These are phyloP conservation scores for Caenorhabditis latens DNA, from an alignment of 1,140 invertebrate genomes.

Conservation along the genomic window DNA sequence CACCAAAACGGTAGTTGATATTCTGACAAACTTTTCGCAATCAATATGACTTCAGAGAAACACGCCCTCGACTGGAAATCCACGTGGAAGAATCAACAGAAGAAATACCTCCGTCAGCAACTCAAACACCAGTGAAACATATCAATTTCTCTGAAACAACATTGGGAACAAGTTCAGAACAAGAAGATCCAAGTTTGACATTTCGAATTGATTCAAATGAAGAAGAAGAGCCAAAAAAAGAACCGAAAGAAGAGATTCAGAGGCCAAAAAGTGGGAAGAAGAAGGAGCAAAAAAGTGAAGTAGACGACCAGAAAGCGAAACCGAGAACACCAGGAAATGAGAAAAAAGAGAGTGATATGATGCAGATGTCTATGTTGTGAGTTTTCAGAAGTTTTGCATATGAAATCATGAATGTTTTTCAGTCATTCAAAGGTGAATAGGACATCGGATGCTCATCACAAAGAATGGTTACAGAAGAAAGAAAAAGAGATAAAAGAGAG, in stretches of 20 bases:
- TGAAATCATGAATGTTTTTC: background rate
- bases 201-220: background rate
- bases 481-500: conserved; percentile 21
- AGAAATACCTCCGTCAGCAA: background rate
- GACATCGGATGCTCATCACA: background rate
- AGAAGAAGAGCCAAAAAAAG: background rate
- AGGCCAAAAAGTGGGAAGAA: background rate
- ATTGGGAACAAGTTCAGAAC: conserved; percentile 9
- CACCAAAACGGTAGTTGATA: background rate
- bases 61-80: conserved; percentile 17
- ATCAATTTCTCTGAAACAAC: background rate
- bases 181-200: conserved; percentile 17
- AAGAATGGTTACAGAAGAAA: conserved; percentile 46
- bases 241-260: background rate
- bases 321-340: background rate
- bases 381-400: background rate
- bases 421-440: background rate
- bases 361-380: conserved; percentile 24
- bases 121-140: background rate
- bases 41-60: background rate
- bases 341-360: background rate
- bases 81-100: conserved; percentile 33
- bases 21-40: background rate
- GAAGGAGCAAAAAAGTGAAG: background rate
- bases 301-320: background rate